Base-by-base conservation (phyloP, 2,113 vertebrate genomes). In the Butorides virescens region DNA sequence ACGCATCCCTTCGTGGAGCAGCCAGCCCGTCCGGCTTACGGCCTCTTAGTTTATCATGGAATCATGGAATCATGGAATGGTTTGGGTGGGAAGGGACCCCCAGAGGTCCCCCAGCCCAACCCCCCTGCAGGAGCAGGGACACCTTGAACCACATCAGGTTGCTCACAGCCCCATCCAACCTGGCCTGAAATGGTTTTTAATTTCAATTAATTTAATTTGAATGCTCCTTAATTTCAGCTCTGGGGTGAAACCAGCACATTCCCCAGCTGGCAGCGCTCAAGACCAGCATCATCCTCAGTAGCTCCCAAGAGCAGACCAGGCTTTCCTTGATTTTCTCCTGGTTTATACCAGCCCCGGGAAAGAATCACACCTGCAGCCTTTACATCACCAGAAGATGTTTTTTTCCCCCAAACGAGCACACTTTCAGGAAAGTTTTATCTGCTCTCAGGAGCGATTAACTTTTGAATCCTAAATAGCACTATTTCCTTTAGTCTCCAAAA, bases 11-110 rank as follows among this genome's bases (percentile, higher is more conserved):
- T 53, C 3, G 37, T 5, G 34, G 26, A 34, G 65, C 37, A 81
- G 32, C 34, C 59, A 34, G 25, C 34, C 42, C 4, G 2, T 5
- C 26, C 25, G 42, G 12, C 25, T 70, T 8, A 13, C 0, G 0
- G 14, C 12, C 8, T 3, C 15, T 39, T 11, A 42, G 47, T 11
- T 39, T 39, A 39, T 39, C 39, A 39, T 39, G 11, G 39, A 39
- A 39, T 39, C 39, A 39, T 39, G 11, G 39, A 39, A 39, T 39
- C 39, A 39, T 39, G 10, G 39, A 39, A 39, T 11, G 39, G 9
- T 39, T 39, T 39, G 39, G 39, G 39, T 39, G 39, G 39, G 39
- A 39, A 39, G 39, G 39, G 39, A 39, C 39, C 39, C 39, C 39
- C 11, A 39, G 39, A 39, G 39, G 39, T 39, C 39, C 10, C 39